Evolutionary conservation across 1,140 invertebrate genomes (phyloP).

Genomic region (Tetraneura akinire): DNA sequence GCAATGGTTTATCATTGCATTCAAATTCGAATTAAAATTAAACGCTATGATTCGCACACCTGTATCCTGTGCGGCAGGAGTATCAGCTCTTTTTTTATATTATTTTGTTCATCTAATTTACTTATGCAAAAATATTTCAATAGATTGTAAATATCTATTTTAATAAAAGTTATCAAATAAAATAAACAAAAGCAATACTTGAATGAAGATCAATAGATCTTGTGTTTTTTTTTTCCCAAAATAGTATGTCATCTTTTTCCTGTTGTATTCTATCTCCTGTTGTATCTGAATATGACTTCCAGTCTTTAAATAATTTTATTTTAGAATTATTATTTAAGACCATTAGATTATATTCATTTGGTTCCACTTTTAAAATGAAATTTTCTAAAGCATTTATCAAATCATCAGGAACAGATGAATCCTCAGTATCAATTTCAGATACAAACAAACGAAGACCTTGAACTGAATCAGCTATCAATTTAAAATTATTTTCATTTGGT

Average conservation of each 20-base stretch:
- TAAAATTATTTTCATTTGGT: conserved; percentile 37
- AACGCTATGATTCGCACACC: no score
- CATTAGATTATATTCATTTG: conserved; percentile 34
- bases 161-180: no score
- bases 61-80: no score
- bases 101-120: no score
- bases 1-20: no score
- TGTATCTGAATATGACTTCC: conserved; percentile 42
- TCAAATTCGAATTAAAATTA: no score
- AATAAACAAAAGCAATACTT: no score
- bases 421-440: conserved; percentile 14
- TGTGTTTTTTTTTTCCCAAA: no score
- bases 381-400: conserved; percentile 14
- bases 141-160: no score
- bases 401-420: conserved; percentile 19
- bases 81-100: no score
- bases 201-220: no score
- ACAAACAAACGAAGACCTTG: conserved; percentile 41
- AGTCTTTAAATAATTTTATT: conserved; percentile 51
- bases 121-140: no score
- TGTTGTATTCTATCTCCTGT: conserved; percentile 2
- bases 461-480: conserved; percentile 47
- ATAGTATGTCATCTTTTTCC: background rate
- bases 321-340: conserved; percentile 34
- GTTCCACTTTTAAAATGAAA: conserved; percentile 24